Percentiles rank a stretch among this genome's conserved stretches.
phyloP scores from a whole-genome alignment of 2,888 invertebrate species.

The Diarsia dahlii region DNA sequence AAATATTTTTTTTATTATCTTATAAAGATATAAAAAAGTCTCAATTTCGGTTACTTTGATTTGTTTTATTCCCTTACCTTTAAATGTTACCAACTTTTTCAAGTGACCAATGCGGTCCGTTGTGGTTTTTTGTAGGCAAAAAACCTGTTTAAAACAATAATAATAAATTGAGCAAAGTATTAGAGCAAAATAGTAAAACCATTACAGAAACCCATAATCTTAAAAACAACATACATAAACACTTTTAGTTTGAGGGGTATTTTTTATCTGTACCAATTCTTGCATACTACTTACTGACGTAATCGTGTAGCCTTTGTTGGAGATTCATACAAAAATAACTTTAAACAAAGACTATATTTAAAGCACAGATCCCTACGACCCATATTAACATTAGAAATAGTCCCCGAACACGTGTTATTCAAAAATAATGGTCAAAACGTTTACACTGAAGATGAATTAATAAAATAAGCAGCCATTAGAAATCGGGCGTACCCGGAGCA shows the following conservation, averaged over 20 bases:
- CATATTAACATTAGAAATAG: neutral
- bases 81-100: neutral
- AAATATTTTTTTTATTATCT: neutral
- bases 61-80: neutral
- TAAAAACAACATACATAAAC: too few relatives aligned
- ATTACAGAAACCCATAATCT: too few relatives aligned
- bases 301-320: neutral
- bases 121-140: too few relatives aligned
- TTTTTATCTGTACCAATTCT: neutral
- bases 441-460: neutral
- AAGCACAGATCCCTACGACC: neutral
- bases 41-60: neutral
- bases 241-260: neutral
- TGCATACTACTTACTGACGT: neutral
- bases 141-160: too few relatives aligned
- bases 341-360: neutral
- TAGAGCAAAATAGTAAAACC: too few relatives aligned
- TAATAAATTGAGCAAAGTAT: too few relatives aligned
- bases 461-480: constrained; percentile 12
- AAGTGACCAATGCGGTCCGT: neutral
- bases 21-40: too few relatives aligned
- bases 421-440: neutral
- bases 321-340: neutral
- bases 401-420: neutral
- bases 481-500: neutral